Evolutionary conservation across 2,797 vertebrate species (phyloP).

Genomic region (Xiphorhynchus erythropygius): DNA sequence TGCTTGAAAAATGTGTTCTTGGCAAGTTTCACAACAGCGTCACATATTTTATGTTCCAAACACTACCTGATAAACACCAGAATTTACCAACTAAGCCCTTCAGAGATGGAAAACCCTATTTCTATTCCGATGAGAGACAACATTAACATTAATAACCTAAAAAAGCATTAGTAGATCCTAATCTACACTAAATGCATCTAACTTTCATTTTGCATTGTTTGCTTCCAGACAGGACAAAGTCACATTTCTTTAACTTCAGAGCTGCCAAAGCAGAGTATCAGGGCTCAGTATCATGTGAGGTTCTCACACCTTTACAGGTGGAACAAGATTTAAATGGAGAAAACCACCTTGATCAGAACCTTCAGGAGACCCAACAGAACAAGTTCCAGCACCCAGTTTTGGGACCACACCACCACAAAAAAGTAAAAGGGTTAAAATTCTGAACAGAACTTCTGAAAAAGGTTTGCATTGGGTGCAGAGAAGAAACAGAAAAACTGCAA

Average conservation of each 20-base stretch:
- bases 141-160: not conserved
- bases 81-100: not conserved
- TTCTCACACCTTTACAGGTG: not conserved
- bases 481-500: not conserved
- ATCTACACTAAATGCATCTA: not conserved
- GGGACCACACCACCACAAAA: not conserved
- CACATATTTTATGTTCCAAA: not conserved
- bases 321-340: not conserved
- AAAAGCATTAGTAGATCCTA: not conserved
- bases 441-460: not conserved
- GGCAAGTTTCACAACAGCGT: not conserved
- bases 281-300: not conserved
- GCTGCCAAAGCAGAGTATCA: not conserved
- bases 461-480: not conserved
- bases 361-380: accelerated
- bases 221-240: accelerated
- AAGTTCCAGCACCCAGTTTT: not conserved
- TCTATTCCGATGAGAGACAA: not conserved
- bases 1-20: not conserved
- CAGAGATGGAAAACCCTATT: not conserved
- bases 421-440: not conserved
- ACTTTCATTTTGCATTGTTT: not conserved
- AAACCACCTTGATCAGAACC: accelerated
- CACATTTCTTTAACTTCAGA: not conserved
- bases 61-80: not conserved